Conservation (phyloP, 2,888 invertebrate species). For the Ormia ochracea region DNA sequence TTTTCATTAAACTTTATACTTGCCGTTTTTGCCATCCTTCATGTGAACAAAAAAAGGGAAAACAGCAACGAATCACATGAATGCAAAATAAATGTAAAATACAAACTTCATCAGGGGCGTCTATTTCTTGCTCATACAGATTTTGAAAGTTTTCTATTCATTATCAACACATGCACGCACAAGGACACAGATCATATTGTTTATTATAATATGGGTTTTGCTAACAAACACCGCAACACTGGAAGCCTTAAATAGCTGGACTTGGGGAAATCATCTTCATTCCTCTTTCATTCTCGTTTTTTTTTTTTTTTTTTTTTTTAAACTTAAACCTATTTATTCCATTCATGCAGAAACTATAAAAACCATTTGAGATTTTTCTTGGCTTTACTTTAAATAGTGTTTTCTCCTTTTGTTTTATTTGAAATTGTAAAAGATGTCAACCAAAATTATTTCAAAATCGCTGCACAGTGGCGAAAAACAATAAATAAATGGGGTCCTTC, state of each 20-base stretch:
- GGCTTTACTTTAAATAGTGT: neutral
- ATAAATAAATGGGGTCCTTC: no score
- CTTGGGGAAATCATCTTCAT: neutral
- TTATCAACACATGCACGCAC: neutral
- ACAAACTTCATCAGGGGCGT: conserved; percentile 23
- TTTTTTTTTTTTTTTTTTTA: neutral
- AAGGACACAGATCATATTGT: neutral
- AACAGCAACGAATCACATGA: neutral
- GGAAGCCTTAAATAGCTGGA: neutral
- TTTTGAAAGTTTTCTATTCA: neutral
- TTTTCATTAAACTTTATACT: conserved; percentile 24
- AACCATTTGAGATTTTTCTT: neutral
- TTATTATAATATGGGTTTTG: neutral
- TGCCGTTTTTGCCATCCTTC: neutral
- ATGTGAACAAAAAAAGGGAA: no score
- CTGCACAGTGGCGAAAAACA: no score
- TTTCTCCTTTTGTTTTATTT: neutral
- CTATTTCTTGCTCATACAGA: neutral
- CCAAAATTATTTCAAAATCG: no score
- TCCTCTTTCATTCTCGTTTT: neutral
- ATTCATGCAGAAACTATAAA: neutral
- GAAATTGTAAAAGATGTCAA: no score
- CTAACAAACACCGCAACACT: neutral
- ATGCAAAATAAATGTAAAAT: neutral
- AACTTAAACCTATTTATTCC: conserved; percentile 12